Evolutionary conservation across 1,140 invertebrate genomes (phyloP).

Genomic region (Galleria mellonella): DNA sequence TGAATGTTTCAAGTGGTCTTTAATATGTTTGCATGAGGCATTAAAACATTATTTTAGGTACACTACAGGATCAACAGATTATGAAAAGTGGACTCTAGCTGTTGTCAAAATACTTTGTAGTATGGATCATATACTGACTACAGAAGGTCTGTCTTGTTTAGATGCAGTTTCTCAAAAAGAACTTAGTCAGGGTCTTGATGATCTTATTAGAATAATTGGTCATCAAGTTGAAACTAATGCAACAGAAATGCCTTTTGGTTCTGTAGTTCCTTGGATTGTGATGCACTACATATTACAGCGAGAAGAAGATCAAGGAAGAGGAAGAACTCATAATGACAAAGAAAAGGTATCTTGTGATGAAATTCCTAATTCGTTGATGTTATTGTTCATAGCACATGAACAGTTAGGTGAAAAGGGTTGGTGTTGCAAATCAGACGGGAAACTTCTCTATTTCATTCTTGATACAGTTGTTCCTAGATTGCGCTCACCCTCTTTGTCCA

Average conservation of each 20-base stretch:
- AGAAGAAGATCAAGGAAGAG: constrained; percentile 72
- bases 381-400: constrained; percentile 90
- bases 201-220: constrained; percentile 83
- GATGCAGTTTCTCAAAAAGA: constrained; percentile 75
- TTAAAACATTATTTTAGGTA: constrained; percentile 76
- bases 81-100: constrained; percentile 78
- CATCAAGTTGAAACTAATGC: constrained; percentile 81
- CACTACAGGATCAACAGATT: constrained; percentile 67
- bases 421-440: constrained; percentile 86
- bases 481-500: constrained; percentile 74
- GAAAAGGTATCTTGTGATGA: constrained; percentile 74
- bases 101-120: constrained; percentile 81
- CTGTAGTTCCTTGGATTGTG: constrained; percentile 87
- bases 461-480: constrained; percentile 82
- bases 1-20: constrained; percentile 85
- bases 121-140: constrained; percentile 79
- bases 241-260: constrained; percentile 81
- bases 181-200: constrained; percentile 81
- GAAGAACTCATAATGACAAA: constrained; percentile 50
- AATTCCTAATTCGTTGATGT: constrained; percentile 83
- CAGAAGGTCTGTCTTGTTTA: constrained; percentile 70
- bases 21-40: constrained; percentile 80
- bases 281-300: constrained; percentile 85
- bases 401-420: constrained; percentile 85
- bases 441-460: constrained; percentile 85